phyloP scores from a whole-genome alignment of 1,140 invertebrate species.

The Tetramorium simillimum region DNA sequence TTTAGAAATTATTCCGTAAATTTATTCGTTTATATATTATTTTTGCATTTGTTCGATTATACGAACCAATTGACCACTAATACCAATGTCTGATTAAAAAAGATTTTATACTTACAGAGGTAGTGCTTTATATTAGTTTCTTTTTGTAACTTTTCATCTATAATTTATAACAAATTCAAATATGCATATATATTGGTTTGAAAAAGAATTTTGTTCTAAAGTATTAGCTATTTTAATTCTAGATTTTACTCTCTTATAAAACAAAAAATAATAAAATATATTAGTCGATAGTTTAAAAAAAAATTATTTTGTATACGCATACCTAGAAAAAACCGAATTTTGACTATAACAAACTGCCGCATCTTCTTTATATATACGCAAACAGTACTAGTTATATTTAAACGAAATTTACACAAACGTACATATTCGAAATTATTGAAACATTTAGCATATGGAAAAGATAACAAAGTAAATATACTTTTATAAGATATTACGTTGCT shows the following conservation, averaged over 20 bases:
- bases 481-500: constrained; percentile 11
- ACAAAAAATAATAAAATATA: neutral
- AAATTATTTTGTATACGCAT: constrained; percentile 20
- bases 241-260: neutral
- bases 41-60: constrained; percentile 37
- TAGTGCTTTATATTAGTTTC: neutral
- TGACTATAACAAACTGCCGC: constrained; percentile 59
- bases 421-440: constrained; percentile 34
- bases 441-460: neutral
- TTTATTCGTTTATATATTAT: neutral
- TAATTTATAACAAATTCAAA: neutral
- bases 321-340: constrained; percentile 50
- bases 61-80: neutral
- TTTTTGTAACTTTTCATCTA: neutral
- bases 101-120: neutral
- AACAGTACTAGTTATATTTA: constrained; percentile 56
- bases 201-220: constrained; percentile 19
- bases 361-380: constrained; percentile 38
- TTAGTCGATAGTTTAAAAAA: constrained; percentile 28
- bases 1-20: neutral
- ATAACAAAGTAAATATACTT: constrained; percentile 3
- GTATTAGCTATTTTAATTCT: neutral
- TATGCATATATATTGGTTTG: neutral
- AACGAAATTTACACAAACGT: constrained; percentile 25
- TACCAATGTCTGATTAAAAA: neutral